phyloP scores from a whole-genome alignment of 2,113 vertebrate species.

The Spea multiplicata region DNA sequence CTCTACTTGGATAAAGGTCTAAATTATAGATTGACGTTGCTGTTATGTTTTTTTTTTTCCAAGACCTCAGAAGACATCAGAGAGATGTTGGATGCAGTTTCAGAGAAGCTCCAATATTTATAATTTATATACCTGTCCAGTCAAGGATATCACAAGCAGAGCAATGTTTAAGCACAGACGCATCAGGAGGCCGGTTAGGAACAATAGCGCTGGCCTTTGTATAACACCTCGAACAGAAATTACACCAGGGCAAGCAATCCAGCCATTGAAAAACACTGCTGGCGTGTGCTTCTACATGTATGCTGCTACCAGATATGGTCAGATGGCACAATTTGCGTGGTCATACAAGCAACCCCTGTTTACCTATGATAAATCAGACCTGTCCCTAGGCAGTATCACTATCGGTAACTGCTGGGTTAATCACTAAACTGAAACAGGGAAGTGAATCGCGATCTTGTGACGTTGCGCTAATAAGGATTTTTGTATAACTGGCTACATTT shows the following conservation, averaged over 20 bases:
- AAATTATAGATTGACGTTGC: conserved; percentile 34
- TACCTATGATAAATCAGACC: no score
- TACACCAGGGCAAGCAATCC: neutral
- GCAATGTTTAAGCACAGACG: neutral
- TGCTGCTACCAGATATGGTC: no score
- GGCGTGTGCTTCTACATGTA: no score
- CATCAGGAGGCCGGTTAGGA: neutral
- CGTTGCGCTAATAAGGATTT: no score
- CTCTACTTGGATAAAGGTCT: conserved; percentile 24
- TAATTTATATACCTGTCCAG: conserved; percentile 26
- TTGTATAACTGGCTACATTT: no score
- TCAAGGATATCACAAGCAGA: conserved; percentile 21
- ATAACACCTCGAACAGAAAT: neutral
- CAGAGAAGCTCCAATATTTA: conserved; percentile 12
- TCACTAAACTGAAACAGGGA: no score
- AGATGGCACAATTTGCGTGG: no score
- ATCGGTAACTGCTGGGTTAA: no score
- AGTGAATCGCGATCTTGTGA: no score
- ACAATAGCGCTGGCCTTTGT: neutral
- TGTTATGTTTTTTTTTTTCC: conserved; percentile 7
- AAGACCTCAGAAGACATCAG: neutral
- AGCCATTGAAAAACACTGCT: neutral
- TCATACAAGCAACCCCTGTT: no score
- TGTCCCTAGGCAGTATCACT: no score
- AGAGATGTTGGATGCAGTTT: conserved; percentile 19